Percentiles rank a stretch among this genome's conserved stretches.
Evolutionary conservation across 2,888 invertebrate genomes (phyloP).

Genomic region (Cryptocheilus praepositus): DNA sequence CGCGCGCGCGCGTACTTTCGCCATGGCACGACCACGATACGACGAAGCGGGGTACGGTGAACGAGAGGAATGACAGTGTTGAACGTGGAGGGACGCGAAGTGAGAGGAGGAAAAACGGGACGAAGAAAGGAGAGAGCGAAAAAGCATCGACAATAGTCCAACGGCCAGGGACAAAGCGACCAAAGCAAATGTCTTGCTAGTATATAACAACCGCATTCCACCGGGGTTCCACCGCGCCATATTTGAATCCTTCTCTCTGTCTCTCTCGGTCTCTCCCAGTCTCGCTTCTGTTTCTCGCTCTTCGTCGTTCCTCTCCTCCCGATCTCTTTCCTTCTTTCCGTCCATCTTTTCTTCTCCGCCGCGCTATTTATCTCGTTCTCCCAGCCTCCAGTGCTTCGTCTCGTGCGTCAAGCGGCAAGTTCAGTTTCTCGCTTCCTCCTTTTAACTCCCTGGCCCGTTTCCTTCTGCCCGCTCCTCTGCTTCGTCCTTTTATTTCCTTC

Average conservation of each 20-base stretch:
- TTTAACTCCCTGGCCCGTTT: conserved; percentile 23
- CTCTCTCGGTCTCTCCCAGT: conserved; percentile 22
- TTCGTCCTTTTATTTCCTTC: conserved; percentile 20
- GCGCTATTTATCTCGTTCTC: conserved; percentile 25
- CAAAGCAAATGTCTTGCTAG: conserved; percentile 58
- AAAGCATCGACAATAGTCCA: too few relatives aligned
- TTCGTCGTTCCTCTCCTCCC: conserved; percentile 25
- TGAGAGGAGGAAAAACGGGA: conserved; percentile 25
- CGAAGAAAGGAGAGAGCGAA: conserved; percentile 21
- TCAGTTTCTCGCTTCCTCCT: not conserved
- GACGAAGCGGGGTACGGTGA: too few relatives aligned
- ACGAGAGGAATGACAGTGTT: too few relatives aligned
- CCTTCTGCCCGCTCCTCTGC: conserved; percentile 20
- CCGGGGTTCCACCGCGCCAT: conserved; percentile 52
- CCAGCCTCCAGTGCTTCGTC: conserved; percentile 20
- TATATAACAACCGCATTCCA: conserved; percentile 63
- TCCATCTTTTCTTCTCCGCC: conserved; percentile 15
- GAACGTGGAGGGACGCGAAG: not conserved
- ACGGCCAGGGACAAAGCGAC: conserved; percentile 34
- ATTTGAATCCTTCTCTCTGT: conserved; percentile 55
- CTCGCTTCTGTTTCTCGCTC: too few relatives aligned
- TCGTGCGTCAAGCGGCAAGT: not conserved
- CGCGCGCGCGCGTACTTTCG: too few relatives aligned
- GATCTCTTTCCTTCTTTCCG: conserved; percentile 21
- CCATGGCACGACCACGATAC: too few relatives aligned